phyloP scores from a whole-genome alignment of 2,888 invertebrate genomes.

The Stomorhina lunata region DNA sequence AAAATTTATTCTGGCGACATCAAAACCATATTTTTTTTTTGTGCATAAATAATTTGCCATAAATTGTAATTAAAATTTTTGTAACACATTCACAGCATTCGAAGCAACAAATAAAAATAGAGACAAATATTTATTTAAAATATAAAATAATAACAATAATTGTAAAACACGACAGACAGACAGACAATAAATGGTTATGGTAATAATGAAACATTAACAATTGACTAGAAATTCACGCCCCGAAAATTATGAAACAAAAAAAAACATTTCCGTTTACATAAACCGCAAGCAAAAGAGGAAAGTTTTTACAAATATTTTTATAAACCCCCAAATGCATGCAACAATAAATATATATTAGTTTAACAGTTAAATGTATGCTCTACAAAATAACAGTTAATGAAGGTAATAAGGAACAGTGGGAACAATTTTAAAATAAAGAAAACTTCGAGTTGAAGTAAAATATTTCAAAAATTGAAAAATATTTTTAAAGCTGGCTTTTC shows the following conservation, averaged over 20 bases:
- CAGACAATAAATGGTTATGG: constrained; percentile 16
- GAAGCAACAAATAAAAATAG: not conserved
- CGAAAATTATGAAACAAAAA: not conserved
- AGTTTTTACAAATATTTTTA: constrained; percentile 10
- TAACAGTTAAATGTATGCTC: constrained; percentile 16
- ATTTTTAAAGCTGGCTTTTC: too few species aligned
- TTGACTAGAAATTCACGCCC: too few species aligned
- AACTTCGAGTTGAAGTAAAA: not conserved
- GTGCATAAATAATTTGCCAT: too few species aligned
- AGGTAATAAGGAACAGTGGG: constrained; percentile 2
- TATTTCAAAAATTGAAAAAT: too few species aligned
- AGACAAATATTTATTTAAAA: constrained; percentile 5
- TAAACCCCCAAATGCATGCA: constrained; percentile 45
- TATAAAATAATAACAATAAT: constrained; percentile 21
- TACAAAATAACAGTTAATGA: constrained; percentile 24
- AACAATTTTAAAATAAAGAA: not conserved
- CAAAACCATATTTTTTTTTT: too few species aligned
- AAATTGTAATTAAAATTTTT: too few species aligned
- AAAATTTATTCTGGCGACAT: too few species aligned
- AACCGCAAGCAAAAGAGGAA: not conserved
- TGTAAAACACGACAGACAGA: not conserved
- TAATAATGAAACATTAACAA: constrained; percentile 47
- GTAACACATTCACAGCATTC: not conserved
- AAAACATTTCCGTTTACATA: too few species aligned
- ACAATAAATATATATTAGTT: constrained; percentile 8